Conservation (phyloP, 2,888 invertebrate species). For the Eilema depressum region DNA sequence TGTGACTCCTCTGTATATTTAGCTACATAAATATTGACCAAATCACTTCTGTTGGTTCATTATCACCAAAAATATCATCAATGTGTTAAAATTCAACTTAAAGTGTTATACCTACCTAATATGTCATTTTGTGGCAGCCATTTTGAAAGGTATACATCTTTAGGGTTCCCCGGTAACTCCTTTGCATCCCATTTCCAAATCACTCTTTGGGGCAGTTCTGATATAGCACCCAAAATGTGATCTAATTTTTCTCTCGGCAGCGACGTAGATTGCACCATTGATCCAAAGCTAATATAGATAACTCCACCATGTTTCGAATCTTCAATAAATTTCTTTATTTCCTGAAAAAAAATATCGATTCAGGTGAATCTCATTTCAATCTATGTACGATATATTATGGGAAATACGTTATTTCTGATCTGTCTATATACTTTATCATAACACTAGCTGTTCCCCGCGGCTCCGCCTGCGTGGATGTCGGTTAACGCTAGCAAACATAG, state of each 20-base stretch:
- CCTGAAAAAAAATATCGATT: conserved; percentile 70
- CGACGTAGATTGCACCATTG: conserved; percentile 89
- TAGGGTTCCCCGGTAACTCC: conserved; percentile 84
- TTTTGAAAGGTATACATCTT: conserved; percentile 87
- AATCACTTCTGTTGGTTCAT: too few relatives aligned
- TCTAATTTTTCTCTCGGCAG: conserved; percentile 87
- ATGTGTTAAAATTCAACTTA: neutral
- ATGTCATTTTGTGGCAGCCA: conserved; percentile 92
- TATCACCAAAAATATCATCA: neutral
- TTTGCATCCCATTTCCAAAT: conserved; percentile 93
- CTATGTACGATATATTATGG: too few relatives aligned
- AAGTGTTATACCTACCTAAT: conserved; percentile 76
- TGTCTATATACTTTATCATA: too few relatives aligned
- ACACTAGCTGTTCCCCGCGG: too few relatives aligned
- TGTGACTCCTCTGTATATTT: too few relatives aligned
- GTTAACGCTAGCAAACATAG: too few relatives aligned
- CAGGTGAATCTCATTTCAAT: too few relatives aligned
- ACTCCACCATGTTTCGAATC: conserved; percentile 89
- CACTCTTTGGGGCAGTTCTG: conserved; percentile 88
- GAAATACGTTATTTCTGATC: too few relatives aligned
- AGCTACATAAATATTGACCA: too few relatives aligned
- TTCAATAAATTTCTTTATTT: conserved; percentile 88
- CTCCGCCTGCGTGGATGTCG: too few relatives aligned
- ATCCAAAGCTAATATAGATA: conserved; percentile 92
- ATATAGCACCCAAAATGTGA: conserved; percentile 88